phyloP scores from a whole-genome alignment of 2,797 vertebrate species.

The Epinephelus awoara region DNA sequence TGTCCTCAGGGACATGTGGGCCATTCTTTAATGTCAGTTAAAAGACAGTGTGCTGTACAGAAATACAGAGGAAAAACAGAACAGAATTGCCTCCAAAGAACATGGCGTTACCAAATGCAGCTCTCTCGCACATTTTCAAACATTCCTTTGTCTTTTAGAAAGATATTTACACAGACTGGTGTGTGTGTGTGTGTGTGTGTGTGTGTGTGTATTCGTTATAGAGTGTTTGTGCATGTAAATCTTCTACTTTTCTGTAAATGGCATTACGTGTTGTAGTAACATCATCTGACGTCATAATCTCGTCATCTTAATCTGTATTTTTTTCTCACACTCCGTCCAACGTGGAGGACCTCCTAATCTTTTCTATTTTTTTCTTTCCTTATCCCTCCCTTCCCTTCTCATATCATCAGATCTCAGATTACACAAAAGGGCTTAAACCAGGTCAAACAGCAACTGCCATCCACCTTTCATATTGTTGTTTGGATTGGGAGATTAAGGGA shows the following conservation, averaged over 20 bases:
- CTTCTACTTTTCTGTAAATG: slow-evolving; percentile 47
- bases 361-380: slow-evolving; percentile 8
- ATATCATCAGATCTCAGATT: slow-evolving; percentile 67
- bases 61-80: not conserved
- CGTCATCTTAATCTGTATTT: slow-evolving; percentile 68
- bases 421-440: slow-evolving; percentile 65
- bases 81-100: not conserved
- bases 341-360: not conserved
- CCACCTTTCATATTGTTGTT: slow-evolving; percentile 73
- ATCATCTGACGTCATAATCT: slow-evolving; percentile 72
- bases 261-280: slow-evolving; percentile 42
- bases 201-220: too few relatives aligned
- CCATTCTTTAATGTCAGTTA: slow-evolving; percentile 18
- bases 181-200: not conserved
- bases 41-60: slow-evolving; percentile 15
- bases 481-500: slow-evolving; percentile 75
- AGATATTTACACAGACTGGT: not conserved
- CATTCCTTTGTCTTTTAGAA: not conserved
- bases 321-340: slow-evolving; percentile 30
- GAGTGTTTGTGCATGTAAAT: slow-evolving; percentile 17
- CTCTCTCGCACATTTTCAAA: not conserved
- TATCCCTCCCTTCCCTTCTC: slow-evolving; percentile 24
- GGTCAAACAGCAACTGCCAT: slow-evolving; percentile 53
- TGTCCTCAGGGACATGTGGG: slow-evolving; percentile 39
- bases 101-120: not conserved